Evolutionary conservation across 2,888 invertebrate species (phyloP), one percentile per base, ranked within the genome.

Genomic region (Heliconius sara): DNA sequence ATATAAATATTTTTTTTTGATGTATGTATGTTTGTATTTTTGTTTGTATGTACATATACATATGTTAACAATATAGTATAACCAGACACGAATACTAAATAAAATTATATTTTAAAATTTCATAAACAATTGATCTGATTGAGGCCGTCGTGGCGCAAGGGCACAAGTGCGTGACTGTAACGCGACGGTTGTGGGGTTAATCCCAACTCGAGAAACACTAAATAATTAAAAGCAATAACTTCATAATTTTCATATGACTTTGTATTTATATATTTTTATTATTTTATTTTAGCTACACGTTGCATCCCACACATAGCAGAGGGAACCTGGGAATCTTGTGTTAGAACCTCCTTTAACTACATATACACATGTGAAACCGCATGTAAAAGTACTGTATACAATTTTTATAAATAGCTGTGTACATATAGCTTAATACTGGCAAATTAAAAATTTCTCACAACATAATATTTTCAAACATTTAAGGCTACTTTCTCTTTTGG

Each of bases 401-500:
- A 22, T 34, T 12, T 34, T 66, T 27, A 6, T 65, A 27, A 30
- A 0, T 19, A 34, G 19, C 6, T 9, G 5, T 6, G 16, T 19
- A 47, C 27, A 30, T 66, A 16, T 30, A 66, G 27, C 66, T 30
- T 30, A 22, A 66, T 39, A 67, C 22, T n/a, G 10, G 12, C 34
- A 67, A 9, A 68, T 68, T 68, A 70, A 70, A 70, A 47, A 43
- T 7, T 39, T 68, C 39, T 43, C 70, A 70, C 5, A 70, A 47
- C 25, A 39, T 43, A 68, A 70, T 25, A 47, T 47, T 70, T 70
- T 70, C 43, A 43, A 43, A 70, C 7, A 70, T 70, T 43, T 43
- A 25, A 13, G 7, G 65, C 25, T 65, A 47, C 70, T 70, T 70
- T 70, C 70, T 70, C 70, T 70, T 70, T 70, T 47, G 16, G 43